Base-by-base conservation (phyloP, 1,140 invertebrate species). In the Triops cancriformis region DNA sequence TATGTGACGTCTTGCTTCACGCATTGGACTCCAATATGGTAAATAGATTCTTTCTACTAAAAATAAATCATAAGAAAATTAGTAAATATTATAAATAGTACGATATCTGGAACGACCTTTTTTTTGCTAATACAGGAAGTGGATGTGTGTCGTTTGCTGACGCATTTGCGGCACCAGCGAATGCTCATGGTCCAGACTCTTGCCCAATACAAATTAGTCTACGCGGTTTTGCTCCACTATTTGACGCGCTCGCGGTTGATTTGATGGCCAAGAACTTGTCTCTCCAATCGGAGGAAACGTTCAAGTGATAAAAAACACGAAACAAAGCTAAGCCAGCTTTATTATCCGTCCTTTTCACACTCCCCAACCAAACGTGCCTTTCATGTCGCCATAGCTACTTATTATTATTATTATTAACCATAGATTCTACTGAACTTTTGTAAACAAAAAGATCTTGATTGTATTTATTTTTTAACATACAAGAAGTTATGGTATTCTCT, bases 141-240 rank as follows among this genome's bases (percentile, higher is more conserved):
- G 77, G 91, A 93, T 84, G 89, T 94, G 80, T 90, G 92, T 0
- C 88, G 91, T 77, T 91, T 93, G 0, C 88, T 95, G 37, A 88
- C 87, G 37, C 86, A 92, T 78, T 87, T 95, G 26, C 88, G 94
- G 72, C 90, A 93, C 81, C 94, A 96, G 83, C 86, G 94, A 76
- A 94, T 94, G 84, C 89, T 90, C 80, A 91, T 95, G 84, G 91
- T 96, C 73, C 93, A 94, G 85, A 94, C 93, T 72, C 87, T 94
- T 73, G 90, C 92, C 74, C 94, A 96, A 84, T 97, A 96, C 85
- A 89, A 91, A 82, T 95, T 96, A 84, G 90, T 96, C n/a, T 93
- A 96, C 82, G 89, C 90, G 81, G 87, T 94, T 42, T 86, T 97
- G 23, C 90, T 94, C 74, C 90, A 92, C 80, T 95, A 96, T 85